phyloP scores from a whole-genome alignment of 2,888 invertebrate genomes.

The Aphodius sticticus region DNA sequence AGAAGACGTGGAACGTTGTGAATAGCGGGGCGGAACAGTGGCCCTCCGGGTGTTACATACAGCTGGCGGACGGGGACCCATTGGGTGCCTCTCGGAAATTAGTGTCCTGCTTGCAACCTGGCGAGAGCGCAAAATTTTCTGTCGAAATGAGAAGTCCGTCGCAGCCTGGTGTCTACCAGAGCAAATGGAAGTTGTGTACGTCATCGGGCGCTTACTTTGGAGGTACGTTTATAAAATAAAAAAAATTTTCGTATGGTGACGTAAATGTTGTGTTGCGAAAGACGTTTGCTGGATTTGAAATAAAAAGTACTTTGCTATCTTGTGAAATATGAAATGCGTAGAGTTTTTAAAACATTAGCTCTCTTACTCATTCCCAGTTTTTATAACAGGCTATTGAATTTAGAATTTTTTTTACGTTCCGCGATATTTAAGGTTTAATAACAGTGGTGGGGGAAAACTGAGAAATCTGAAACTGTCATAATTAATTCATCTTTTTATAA shows the following conservation, averaged over 20 bases:
- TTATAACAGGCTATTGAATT: too few species aligned
- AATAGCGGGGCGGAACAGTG: slow-evolving; percentile 88
- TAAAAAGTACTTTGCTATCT: too few species aligned
- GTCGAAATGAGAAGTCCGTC: slow-evolving; percentile 84
- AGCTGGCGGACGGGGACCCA: slow-evolving; percentile 74
- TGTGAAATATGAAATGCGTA: too few species aligned
- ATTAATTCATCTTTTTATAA: too few species aligned
- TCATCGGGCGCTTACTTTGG: slow-evolving; percentile 91
- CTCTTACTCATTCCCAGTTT: too few species aligned
- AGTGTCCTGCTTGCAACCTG: slow-evolving; percentile 78
- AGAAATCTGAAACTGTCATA: too few species aligned
- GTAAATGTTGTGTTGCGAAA: not conserved
- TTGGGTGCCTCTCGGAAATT: slow-evolving; percentile 68
- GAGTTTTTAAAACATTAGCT: too few species aligned
- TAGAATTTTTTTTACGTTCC: too few species aligned
- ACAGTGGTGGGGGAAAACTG: too few species aligned
- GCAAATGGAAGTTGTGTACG: slow-evolving; percentile 90
- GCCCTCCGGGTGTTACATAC: slow-evolving; percentile 85
- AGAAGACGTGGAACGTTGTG: slow-evolving; percentile 87
- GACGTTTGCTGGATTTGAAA: too few species aligned
- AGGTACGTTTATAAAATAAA: slow-evolving; percentile 64
- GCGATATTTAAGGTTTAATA: too few species aligned
- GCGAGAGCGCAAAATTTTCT: slow-evolving; percentile 77
- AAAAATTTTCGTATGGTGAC: slow-evolving; percentile 8
- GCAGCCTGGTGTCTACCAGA: slow-evolving; percentile 77